phyloP scores from a whole-genome alignment of 35 echinoderm and acorn worm genomes.

The Nesometra sesokonis region DNA sequence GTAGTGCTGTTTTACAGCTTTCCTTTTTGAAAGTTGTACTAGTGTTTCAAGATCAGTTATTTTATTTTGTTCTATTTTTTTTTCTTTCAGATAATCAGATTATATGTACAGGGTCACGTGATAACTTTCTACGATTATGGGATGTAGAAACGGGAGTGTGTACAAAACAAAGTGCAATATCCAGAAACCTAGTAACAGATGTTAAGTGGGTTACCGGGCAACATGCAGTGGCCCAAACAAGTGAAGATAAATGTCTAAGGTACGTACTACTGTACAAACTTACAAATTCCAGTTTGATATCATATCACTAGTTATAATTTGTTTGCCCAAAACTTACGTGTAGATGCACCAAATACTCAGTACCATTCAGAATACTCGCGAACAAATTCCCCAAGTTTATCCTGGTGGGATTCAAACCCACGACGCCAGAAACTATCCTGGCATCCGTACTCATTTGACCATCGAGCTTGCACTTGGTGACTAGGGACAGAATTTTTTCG shows the following conservation, averaged over 20 bases:
- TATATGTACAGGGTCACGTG: conserved; percentile 73
- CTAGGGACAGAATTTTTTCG: too few species aligned
- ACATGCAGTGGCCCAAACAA: conserved; percentile 49
- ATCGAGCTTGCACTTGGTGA: too few species aligned
- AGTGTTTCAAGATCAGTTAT: neutral
- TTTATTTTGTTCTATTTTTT: neutral
- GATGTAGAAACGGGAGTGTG: conserved; percentile 78
- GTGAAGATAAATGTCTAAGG: conserved; percentile 76
- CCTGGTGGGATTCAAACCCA: too few species aligned
- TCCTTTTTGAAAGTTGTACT: neutral
- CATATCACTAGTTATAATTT: too few species aligned
- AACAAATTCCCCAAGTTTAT: too few species aligned
- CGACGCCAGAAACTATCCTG: too few species aligned
- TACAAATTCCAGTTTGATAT: too few species aligned
- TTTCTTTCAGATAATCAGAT: conserved; percentile 28
- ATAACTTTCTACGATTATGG: conserved; percentile 87
- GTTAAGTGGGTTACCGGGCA: conserved; percentile 38
- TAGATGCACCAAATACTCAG: too few species aligned
- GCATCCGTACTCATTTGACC: too few species aligned
- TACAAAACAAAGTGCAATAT: conserved; percentile 58
- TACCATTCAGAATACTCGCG: too few species aligned
- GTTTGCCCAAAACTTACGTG: too few species aligned
- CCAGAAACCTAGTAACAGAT: conserved; percentile 72
- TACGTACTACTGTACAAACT: neutral
- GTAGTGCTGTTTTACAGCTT: neutral